Conservation (phyloP, 2,888 invertebrate genomes). For the Melitaea athalia region DNA sequence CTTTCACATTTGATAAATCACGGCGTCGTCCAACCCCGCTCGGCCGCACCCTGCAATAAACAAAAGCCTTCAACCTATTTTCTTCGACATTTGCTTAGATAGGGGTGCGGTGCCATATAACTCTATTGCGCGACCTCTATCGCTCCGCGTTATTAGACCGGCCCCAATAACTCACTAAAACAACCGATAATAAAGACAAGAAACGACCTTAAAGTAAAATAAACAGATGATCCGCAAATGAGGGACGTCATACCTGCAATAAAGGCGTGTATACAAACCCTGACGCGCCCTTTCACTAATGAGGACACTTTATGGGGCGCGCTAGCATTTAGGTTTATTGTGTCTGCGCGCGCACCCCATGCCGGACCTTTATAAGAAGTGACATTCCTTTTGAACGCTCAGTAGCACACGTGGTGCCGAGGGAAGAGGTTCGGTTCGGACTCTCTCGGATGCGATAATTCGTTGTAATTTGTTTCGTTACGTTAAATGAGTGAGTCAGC, state of each 20-base stretch:
- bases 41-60: slow-evolving; percentile 67
- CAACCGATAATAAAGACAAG: slow-evolving; percentile 67
- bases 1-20: slow-evolving; percentile 62
- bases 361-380: slow-evolving; percentile 66
- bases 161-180: slow-evolving; percentile 55
- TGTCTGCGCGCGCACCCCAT: slow-evolving; percentile 77
- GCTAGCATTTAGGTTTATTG: slow-evolving; percentile 75
- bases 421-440: slow-evolving; percentile 46
- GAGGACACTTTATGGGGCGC: slow-evolving; percentile 76
- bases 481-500: slow-evolving; percentile 68
- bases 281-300: slow-evolving; percentile 77
- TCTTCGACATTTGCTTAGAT: slow-evolving; percentile 67
- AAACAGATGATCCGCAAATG: slow-evolving; percentile 76
- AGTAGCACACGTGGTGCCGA: slow-evolving; percentile 61
- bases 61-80: slow-evolving; percentile 56
- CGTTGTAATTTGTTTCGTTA: slow-evolving; percentile 65
- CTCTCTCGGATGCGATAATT: slow-evolving; percentile 52
- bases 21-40: slow-evolving; percentile 58
- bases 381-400: slow-evolving; percentile 52
- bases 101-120: slow-evolving; percentile 68
- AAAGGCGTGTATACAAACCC: slow-evolving; percentile 70
- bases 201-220: slow-evolving; percentile 74
- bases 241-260: slow-evolving; percentile 67
- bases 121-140: slow-evolving; percentile 60
- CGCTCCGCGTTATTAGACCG: slow-evolving; percentile 30